These are phyloP conservation scores for Microctonus brassicae DNA, from an alignment of 2,888 invertebrate species.

Conservation along the genomic window DNA sequence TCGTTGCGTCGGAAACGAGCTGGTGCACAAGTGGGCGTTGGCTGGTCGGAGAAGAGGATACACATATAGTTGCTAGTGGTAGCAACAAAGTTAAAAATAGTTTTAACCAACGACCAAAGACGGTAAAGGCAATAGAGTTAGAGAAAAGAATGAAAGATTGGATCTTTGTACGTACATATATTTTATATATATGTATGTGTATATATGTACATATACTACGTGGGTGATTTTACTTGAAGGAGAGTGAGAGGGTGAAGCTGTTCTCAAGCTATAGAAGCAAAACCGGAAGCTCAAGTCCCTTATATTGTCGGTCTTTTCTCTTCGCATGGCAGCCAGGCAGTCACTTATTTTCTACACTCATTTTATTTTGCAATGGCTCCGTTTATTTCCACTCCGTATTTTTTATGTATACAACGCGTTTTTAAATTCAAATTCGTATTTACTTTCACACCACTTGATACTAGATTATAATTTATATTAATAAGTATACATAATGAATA, in stretches of 20 bases:
- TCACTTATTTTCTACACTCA: neutral
- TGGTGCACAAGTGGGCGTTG: slow-evolving; percentile 1
- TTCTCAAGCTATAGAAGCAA: slow-evolving; percentile 23
- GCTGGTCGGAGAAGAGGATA: slow-evolving; percentile 6
- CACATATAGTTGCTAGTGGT: slow-evolving; percentile 6
- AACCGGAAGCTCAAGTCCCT: neutral
- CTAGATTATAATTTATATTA: slow-evolving; percentile 23
- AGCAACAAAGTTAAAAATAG: slow-evolving; percentile 39
- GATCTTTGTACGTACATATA: too few species aligned
- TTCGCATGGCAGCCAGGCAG: neutral
- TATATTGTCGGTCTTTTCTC: neutral
- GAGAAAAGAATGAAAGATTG: neutral
- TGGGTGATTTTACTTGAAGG: too few species aligned
- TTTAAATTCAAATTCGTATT: slow-evolving; percentile 51
- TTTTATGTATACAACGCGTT: neutral
- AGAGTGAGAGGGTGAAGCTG: neutral
- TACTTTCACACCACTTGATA: slow-evolving; percentile 29
- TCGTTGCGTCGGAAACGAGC: slow-evolving; percentile 21
- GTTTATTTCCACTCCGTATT: neutral
- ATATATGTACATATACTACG: too few species aligned
- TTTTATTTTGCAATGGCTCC: neutral
- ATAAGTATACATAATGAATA: slow-evolving; percentile 8
- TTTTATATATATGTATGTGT: too few species aligned
- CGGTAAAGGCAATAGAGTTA: slow-evolving; percentile 23
- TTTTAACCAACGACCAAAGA: slow-evolving; percentile 13